Base-by-base conservation (phyloP, 2,113 vertebrate genomes). In the Muntiacus reevesi region DNA sequence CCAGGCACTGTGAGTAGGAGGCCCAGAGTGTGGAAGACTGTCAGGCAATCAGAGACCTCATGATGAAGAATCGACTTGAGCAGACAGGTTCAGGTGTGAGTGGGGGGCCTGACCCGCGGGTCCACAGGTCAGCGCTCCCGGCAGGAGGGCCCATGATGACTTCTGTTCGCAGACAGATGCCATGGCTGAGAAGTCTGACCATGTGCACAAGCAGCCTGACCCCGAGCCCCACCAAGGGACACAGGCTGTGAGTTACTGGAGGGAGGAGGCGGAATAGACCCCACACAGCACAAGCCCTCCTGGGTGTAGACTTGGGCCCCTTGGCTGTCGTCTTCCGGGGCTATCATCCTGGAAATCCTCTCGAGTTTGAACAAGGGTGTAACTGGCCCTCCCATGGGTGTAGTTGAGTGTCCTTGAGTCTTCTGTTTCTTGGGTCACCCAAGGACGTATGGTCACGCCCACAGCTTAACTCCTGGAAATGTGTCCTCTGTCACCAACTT, bases 21-120 rank as follows among this genome's bases (percentile, higher is more conserved):
- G 92, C 55, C 10, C 45, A 13, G 67, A 36, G 27, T 2, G 0
- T 14, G 12, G 23, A 25, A 36, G 50, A 1, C 10, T 13, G 50
- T 74, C 59, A 21, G 57, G 82, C 30, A 14, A 47, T 12, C 36
- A 15, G n/a, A 50, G 60, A 55, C 45, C 60, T 28, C 36, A 7
- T 57, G 45, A 17, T 30, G 28, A 43, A 28, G 40, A n/a, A 1
- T 52, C 2, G 33, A 43, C 71, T 25, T 2, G 6, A 25, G 23
- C 62, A 57, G 7, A 36, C 57, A 36, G 40, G 12, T 2, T 8
- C 12, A 8, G 36, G 45, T 23, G 17, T 21, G 52, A 45, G 27
- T 19, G 27, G 12, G 0, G 33, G 30, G 17, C 84, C 40, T 27
- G 55, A 62, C 11, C 19, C 1, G 1, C 1, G 0, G 36, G 55